Percentiles rank a stretch among this genome's conserved stretches.
These are phyloP conservation scores for Sebastolobus altivelis DNA, from an alignment of 2,797 vertebrate species.

Conservation along the genomic window DNA sequence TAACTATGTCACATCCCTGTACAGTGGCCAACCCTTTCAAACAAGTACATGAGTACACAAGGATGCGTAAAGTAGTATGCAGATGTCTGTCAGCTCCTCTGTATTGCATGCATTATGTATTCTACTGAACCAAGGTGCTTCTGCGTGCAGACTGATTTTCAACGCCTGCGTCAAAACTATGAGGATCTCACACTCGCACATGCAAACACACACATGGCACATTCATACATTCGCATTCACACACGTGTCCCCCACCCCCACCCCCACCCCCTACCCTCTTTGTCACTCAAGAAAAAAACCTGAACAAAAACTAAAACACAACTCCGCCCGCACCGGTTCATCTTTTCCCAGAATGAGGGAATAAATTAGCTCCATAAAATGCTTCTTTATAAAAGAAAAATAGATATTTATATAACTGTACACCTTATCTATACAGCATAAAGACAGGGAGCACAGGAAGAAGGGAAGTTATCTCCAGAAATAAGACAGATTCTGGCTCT, in stretches of 20 bases:
- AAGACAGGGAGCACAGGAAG: slow-evolving; percentile 71
- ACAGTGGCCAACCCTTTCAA: slow-evolving; percentile 60
- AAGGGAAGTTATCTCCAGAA: slow-evolving; percentile 78
- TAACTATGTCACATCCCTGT: slow-evolving; percentile 63
- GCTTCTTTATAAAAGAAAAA: slow-evolving; percentile 91
- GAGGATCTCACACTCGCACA: slow-evolving; percentile 55
- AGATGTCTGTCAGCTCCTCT: slow-evolving; percentile 65
- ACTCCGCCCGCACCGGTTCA: slow-evolving; percentile 58
- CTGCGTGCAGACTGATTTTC: slow-evolving; percentile 67
- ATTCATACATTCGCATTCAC: slow-evolving; percentile 9
- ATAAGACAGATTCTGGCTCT: slow-evolving; percentile 70
- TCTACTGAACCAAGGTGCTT: slow-evolving; percentile 81
- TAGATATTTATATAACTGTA: slow-evolving; percentile 84
- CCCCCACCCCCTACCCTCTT: slow-evolving; percentile 42
- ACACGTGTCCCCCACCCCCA: background rate
- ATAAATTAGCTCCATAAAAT: slow-evolving; percentile 84
- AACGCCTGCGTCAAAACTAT: slow-evolving; percentile 72
- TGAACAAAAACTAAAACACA: slow-evolving; percentile 64
- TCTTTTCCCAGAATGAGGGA: slow-evolving; percentile 81
- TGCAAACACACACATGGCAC: slow-evolving; percentile 36
- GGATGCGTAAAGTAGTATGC: slow-evolving; percentile 58
- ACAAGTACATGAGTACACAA: slow-evolving; percentile 49
- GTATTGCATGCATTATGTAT: slow-evolving; percentile 74
- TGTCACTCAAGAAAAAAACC: slow-evolving; percentile 41
- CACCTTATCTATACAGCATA: slow-evolving; percentile 79